Evolutionary conservation across 2,888 invertebrate species (phyloP).

Genomic region (Reticulitermes lucifugus): DNA sequence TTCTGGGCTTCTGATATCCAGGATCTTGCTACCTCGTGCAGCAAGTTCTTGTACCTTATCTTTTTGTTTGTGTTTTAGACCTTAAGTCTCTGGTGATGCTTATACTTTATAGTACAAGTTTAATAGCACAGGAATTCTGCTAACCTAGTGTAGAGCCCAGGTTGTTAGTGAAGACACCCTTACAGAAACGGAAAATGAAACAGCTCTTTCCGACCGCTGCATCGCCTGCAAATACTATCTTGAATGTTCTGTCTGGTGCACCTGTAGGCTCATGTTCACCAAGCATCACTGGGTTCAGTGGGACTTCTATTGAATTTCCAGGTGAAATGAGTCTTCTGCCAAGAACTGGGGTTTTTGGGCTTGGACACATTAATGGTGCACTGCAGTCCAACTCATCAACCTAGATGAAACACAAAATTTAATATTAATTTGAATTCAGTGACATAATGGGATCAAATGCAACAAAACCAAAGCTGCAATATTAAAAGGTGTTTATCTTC

Average conservation of each 20-base stretch:
- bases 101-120: neutral
- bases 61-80: too few species aligned
- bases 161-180: constrained; percentile 67
- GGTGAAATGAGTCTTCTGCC: constrained; percentile 26
- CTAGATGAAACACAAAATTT: neutral
- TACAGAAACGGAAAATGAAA: constrained; percentile 70
- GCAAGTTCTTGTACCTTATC: too few species aligned
- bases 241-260: constrained; percentile 70
- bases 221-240: constrained; percentile 72
- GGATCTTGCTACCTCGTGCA: too few species aligned
- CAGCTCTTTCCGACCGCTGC: constrained; percentile 73
- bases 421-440: too few species aligned
- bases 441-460: too few species aligned
- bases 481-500: too few species aligned
- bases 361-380: neutral
- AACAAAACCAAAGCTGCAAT: too few species aligned
- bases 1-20: too few species aligned
- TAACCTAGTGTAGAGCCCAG: constrained; percentile 70
- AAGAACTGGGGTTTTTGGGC: neutral
- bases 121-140: neutral
- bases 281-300: neutral
- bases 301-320: constrained; percentile 28
- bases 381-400: neutral
- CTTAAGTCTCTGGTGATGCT: too few species aligned
- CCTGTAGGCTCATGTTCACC: constrained; percentile 56